Conservation (phyloP, 2,113 vertebrate genomes). For the Macquaria ambigua region DNA sequence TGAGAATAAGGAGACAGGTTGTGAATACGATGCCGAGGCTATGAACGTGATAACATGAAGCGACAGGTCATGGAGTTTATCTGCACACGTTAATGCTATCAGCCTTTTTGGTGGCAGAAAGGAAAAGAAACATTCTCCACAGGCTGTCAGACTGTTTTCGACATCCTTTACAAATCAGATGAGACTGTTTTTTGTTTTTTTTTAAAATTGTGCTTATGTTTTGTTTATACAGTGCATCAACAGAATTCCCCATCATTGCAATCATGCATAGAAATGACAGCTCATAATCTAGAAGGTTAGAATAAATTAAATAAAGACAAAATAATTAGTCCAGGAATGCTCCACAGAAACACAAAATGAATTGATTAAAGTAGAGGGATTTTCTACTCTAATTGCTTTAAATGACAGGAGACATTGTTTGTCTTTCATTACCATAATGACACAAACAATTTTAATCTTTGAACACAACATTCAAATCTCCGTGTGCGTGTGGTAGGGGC, state of each 20-base stretch:
- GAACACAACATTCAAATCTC: conserved; percentile 56
- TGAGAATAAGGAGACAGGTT: conserved; percentile 12
- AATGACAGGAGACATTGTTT: conserved; percentile 69
- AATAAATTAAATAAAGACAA: conserved; percentile 50
- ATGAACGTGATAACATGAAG: conserved; percentile 46
- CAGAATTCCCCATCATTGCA: neutral
- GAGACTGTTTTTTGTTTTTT: neutral
- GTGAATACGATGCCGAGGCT: neutral
- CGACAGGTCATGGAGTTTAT: conserved; percentile 51
- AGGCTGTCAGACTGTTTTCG: neutral
- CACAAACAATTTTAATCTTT: conserved; percentile 72
- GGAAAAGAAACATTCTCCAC: neutral
- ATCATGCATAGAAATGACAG: conserved; percentile 36
- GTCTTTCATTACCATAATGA: conserved; percentile 70
- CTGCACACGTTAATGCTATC: conserved; percentile 26
- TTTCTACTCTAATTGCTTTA: conserved; percentile 70
- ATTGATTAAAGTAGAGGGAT: conserved; percentile 67
- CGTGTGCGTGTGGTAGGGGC: neutral
- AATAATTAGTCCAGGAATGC: conserved; percentile 50
- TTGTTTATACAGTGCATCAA: conserved; percentile 31
- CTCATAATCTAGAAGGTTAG: conserved; percentile 28
- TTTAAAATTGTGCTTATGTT: neutral
- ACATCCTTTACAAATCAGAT: neutral
- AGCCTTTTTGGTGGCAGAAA: conserved; percentile 23
- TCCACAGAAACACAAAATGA: conserved; percentile 48